phyloP scores from a whole-genome alignment of 2,797 vertebrate species.

The Sebastes umbrosus region DNA sequence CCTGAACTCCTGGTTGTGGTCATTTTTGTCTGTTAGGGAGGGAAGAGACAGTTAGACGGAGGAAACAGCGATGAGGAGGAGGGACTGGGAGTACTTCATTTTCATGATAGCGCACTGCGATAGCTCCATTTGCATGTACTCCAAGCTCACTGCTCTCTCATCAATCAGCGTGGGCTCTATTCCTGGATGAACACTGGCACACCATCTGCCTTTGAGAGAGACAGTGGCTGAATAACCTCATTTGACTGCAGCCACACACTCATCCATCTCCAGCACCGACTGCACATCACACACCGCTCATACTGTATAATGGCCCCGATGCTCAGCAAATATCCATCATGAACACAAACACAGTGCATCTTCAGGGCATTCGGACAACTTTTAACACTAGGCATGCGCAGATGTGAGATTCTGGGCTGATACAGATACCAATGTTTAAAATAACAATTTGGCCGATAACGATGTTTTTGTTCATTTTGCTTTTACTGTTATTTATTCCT shows the following conservation, averaged over 20 bases:
- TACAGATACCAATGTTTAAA: too few relatives aligned
- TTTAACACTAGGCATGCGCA: neutral
- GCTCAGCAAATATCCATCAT: conserved; percentile 11
- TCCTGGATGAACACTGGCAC: conserved; percentile 63
- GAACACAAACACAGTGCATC: conserved; percentile 11
- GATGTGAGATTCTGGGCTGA: too few relatives aligned
- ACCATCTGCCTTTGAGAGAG: conserved; percentile 61
- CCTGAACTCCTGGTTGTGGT: conserved; percentile 91
- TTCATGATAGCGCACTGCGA: conserved; percentile 42
- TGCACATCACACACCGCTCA: conserved; percentile 29
- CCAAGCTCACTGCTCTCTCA: conserved; percentile 43
- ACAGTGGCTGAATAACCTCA: conserved; percentile 48
- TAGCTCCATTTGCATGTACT: conserved; percentile 53
- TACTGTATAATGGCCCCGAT: neutral
- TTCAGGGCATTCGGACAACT: neutral
- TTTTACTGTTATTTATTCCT: too few relatives aligned
- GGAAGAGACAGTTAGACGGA: conserved; percentile 3
- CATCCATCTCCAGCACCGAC: conserved; percentile 28
- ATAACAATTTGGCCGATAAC: too few relatives aligned
- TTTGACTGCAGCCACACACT: conserved; percentile 35
- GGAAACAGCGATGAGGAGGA: neutral
- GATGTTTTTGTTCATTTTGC: too few relatives aligned
- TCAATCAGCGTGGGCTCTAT: conserved; percentile 62
- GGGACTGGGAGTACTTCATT: conserved; percentile 41
- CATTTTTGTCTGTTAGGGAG: conserved; percentile 87